phyloP scores from a whole-genome alignment of 2,888 invertebrate genomes.

The Sepiola atlantica region DNA sequence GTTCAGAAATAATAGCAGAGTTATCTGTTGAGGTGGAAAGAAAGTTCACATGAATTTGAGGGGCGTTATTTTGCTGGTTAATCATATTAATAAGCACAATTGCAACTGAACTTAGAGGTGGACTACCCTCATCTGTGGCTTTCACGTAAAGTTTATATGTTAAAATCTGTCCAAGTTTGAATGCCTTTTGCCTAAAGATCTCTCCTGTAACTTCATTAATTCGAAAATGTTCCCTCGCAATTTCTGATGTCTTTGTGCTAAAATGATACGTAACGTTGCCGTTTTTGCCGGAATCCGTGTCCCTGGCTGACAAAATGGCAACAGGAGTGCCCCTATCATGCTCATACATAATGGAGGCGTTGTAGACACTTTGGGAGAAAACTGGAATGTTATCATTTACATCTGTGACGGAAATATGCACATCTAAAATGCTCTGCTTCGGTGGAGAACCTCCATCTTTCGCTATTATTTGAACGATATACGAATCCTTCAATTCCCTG shows the following conservation, averaged over 20 bases:
- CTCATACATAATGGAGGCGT: background rate
- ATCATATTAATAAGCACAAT: background rate
- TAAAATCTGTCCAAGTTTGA: background rate
- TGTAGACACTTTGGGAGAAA: background rate
- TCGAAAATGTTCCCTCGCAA: background rate
- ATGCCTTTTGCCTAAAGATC: background rate
- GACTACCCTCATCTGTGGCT: constrained; percentile 11
- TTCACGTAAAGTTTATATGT: background rate
- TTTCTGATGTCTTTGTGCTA: background rate
- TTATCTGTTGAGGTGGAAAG: background rate
- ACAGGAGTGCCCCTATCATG: background rate
- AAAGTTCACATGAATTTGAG: background rate
- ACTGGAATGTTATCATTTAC: constrained; percentile 7
- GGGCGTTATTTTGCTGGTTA: background rate
- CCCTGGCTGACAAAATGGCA: background rate
- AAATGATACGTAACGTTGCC: constrained; percentile 32
- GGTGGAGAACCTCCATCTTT: background rate
- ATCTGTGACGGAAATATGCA: background rate
- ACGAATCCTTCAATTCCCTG: background rate
- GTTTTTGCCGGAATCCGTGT: background rate
- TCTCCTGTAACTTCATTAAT: background rate
- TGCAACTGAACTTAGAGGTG: background rate
- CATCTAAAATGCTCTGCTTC: background rate
- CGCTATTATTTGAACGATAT: background rate
- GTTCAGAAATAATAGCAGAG: background rate